Conservation (phyloP, 2,113 vertebrate species). For the Nycticorax nycticorax region DNA sequence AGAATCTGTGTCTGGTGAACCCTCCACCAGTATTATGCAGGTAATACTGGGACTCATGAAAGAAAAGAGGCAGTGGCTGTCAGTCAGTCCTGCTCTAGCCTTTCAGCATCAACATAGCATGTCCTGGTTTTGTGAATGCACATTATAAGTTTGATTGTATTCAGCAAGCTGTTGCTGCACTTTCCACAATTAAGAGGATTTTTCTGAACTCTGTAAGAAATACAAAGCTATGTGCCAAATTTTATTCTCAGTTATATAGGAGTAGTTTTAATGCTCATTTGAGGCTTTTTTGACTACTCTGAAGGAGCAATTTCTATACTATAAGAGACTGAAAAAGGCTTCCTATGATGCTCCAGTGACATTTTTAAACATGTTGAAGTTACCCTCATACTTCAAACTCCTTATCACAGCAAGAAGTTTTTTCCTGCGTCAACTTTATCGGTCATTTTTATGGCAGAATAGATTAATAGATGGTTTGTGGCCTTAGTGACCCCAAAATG, state of each 20-base stretch:
- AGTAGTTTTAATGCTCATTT: background rate
- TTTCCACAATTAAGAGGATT: background rate
- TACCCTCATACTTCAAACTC: background rate
- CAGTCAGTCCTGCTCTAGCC: background rate
- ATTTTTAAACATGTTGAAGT: background rate
- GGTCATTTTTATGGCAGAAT: background rate
- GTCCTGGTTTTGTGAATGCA: background rate
- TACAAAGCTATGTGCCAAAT: accelerated
- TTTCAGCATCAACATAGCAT: background rate
- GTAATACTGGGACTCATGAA: background rate
- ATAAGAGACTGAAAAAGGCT: background rate
- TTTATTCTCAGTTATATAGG: background rate
- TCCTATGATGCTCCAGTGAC: background rate
- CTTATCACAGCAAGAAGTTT: background rate
- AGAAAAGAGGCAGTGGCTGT: background rate
- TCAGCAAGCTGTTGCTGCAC: background rate
- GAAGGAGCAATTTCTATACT: background rate
- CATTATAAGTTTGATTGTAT: background rate
- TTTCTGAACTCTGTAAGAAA: background rate
- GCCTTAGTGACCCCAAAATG: background rate
- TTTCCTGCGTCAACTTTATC: background rate
- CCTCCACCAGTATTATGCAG: background rate
- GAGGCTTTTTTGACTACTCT: background rate
- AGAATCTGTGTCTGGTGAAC: background rate
- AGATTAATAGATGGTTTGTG: background rate